Evolutionary conservation across 37 sponge, comb jelly and placozoan genomes (phyloP), one percentile per base, ranked within the genome.

Genomic region (Dysidea cf. avara): DNA sequence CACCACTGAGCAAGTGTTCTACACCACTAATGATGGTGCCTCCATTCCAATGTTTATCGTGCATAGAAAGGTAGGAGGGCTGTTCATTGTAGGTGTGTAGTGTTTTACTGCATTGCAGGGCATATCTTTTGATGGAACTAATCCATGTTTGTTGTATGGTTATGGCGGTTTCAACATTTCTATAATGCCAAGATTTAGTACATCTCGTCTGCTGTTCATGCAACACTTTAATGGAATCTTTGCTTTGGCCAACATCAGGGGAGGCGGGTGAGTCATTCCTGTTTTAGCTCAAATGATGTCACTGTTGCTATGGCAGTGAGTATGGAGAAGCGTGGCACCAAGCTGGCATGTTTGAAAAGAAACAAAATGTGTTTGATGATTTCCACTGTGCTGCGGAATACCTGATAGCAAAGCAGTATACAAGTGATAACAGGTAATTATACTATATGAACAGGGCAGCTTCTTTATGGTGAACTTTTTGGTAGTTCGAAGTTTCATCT

Each of bases 111-210:
- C n/a, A n/a, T n/a, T 68, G 1, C 46, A 90, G 89, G 92, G 89
- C 51, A 61, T 92, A 21, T 26, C 69, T 32, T 68, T 91, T 51
- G 90, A 97, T 75, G 92, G 98, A 18, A 76, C 26, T 26, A 78
- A 85, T 28, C 98, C 98, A 4, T 74, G 80, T 3, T 74, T 88
- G 20, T 64, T 97, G 74, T 97, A 97, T 69, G 98, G 96, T 11
- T 97, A 97, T 60, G 98, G 98, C 0, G 98, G 98, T 0, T 97
- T 97, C 78, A 94, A 94, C 69, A 83, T 97, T n/a, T 94, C 96
- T 13, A 61, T 97, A 35, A 80, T 80, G 18, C 98, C 98, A 7
- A 85, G 56, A 53, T 97, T 87, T 73, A 85, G 86, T 53, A 57
- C 65, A 18, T 70, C 84, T 21, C 51, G 92, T 29, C 58, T 97